Conservation (phyloP, 2,797 vertebrate genomes). For the Garrulus glandarius region DNA sequence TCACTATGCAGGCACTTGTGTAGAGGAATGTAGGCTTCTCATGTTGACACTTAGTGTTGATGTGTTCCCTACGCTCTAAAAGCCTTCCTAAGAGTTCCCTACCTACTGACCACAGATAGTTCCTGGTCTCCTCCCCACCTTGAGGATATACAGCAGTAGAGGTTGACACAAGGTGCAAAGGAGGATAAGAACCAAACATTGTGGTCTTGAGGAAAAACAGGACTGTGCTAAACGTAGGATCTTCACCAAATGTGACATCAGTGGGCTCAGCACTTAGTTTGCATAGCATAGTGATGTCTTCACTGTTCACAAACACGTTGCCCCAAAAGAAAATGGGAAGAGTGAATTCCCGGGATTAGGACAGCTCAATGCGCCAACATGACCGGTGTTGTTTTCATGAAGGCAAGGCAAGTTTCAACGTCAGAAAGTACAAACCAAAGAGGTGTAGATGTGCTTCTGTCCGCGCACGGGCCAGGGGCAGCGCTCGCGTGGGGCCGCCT, state of each 20-base stretch:
- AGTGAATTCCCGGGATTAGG: not conserved
- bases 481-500: not conserved
- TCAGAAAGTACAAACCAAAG: not conserved
- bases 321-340: not conserved
- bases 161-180: constrained; percentile 52
- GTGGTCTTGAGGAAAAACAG: constrained; percentile 9
- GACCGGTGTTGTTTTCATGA: not conserved
- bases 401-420: constrained; percentile 19
- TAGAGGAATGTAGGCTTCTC: constrained; percentile 74
- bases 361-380: not conserved
- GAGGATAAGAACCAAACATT: constrained; percentile 1
- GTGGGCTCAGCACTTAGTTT: constrained; percentile 60
- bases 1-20: constrained; percentile 81
- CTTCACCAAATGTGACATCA: constrained; percentile 19
- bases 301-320: constrained; percentile 29
- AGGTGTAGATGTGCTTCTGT: not conserved
- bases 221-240: constrained; percentile 13
- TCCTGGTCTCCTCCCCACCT: constrained; percentile 23
- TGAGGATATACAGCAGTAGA: constrained; percentile 39
- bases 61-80: constrained; percentile 25
- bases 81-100: not conserved
- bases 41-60: constrained; percentile 25
- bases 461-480: not conserved
- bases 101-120: not conserved
- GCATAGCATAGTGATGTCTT: constrained; percentile 67